Evolutionary conservation across 2,797 vertebrate genomes (phyloP).

Genomic region (Acropternis orthonyx): DNA sequence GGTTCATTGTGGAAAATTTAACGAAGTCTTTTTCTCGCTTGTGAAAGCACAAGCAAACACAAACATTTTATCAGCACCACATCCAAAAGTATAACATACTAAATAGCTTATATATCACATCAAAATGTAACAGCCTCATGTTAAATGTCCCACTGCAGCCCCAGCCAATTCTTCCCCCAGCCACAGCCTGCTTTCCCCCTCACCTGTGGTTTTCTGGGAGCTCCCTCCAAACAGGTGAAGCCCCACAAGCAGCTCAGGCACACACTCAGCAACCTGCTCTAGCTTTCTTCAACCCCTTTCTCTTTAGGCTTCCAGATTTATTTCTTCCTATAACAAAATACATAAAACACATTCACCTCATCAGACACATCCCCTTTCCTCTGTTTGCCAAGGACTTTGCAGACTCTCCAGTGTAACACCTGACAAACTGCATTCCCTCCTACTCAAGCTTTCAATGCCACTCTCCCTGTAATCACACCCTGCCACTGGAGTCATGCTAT

Average conservation of each 20-base stretch:
- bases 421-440: background rate
- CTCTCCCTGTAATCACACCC: background rate
- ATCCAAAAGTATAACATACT: background rate
- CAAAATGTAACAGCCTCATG: background rate
- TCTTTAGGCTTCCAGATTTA: background rate
- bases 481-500: background rate
- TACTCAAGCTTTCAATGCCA: background rate
- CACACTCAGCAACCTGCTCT: accelerated
- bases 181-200: background rate
- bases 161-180: background rate
- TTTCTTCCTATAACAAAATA: background rate
- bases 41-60: background rate
- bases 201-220: background rate
- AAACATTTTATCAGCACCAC: background rate
- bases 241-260: background rate
- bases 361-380: background rate
- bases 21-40: background rate
- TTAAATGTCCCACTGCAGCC: background rate
- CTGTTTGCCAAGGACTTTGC: background rate
- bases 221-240: background rate
- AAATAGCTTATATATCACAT: background rate
- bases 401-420: background rate
- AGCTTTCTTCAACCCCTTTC: background rate
- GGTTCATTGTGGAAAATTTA: background rate
- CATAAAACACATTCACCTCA: conserved; percentile 15